phyloP scores from a whole-genome alignment of 2,113 vertebrate species.

The Furnarius figulus region DNA sequence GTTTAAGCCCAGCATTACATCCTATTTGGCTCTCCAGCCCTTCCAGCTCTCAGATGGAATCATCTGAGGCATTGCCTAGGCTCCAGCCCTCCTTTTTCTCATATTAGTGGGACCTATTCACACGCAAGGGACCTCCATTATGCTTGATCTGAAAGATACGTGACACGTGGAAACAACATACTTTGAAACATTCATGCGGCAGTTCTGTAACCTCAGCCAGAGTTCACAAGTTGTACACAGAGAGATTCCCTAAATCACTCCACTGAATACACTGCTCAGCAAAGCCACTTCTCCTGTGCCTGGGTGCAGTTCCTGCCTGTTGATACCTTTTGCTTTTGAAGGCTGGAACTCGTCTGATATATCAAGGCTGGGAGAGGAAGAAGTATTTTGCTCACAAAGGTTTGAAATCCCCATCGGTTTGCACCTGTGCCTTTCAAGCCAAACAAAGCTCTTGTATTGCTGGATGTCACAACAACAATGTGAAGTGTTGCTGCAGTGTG shows the following conservation, averaged over 20 bases:
- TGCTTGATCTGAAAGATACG: background rate
- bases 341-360: background rate
- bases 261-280: background rate
- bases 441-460: background rate
- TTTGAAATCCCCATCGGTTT: conserved; percentile 8
- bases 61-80: background rate
- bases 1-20: background rate
- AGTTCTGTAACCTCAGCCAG: conserved; percentile 4
- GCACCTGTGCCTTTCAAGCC: conserved; percentile 4
- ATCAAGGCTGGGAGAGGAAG: background rate
- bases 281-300: background rate
- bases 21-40: background rate
- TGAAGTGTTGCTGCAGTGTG: background rate
- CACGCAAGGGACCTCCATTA: background rate
- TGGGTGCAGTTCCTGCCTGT: background rate
- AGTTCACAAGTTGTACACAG: conserved; percentile 19
- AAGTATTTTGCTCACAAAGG: conserved; percentile 15
- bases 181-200: conserved; percentile 29
- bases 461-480: background rate
- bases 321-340: conserved; percentile 26
- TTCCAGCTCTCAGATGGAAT: conserved; percentile 5
- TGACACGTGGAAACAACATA: conserved; percentile 5
- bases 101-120: background rate
- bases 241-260: conserved; percentile 13
- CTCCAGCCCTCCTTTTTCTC: background rate